Base-by-base conservation (phyloP, 2,797 vertebrate species). In the Lagorchestes hirsutus region DNA sequence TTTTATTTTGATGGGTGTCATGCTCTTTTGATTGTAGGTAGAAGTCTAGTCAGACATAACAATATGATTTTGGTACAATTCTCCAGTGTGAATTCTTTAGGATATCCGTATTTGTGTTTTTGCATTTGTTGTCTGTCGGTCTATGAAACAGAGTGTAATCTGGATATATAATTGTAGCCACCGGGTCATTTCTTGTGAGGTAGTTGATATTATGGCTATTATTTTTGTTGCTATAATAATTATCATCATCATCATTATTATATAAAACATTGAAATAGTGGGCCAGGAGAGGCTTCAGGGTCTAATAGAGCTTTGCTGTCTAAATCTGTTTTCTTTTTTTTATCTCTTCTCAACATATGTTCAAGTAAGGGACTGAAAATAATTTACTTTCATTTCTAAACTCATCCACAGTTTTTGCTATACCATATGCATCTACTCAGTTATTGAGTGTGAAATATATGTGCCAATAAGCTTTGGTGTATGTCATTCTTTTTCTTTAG, bases 321-420 rank as follows among this genome's bases (percentile, higher is more conserved):
- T 97, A 96, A 96, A 94, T 94, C 90, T 96, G 40, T 91, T 97
- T 96, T 58, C 31, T 2, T 55, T 93, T 52, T 0, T 55, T 91
- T 97, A 55, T 97, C 95, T 97, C 96, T 82, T 95, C 93, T 98
- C 95, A 97, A 95, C 95, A 96, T 29, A 57, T 96, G 94, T 90
- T 97, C 62, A 95, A 93, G 74, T 40, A 52, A 97, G 92, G 74
- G 50, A 94, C 91, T 96, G 56, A 95, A 93, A 58, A 96, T 95
- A 54, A 95, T 97, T 97, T 98, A 87, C 96, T 97, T 93, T 95
- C 92, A 96, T 92, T 93, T 90, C 58, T 93, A 96, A 93, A 46
- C 97, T 94, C 54, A 94, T 95, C 96, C 54, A 87, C 91, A 96
- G 59, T 93, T 54, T 14, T 97, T 93, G 67, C 50, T n/a, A 91